These are phyloP conservation scores for Diglossa cyanea DNA, from an alignment of 2,797 vertebrate species.

Conservation along the genomic window DNA sequence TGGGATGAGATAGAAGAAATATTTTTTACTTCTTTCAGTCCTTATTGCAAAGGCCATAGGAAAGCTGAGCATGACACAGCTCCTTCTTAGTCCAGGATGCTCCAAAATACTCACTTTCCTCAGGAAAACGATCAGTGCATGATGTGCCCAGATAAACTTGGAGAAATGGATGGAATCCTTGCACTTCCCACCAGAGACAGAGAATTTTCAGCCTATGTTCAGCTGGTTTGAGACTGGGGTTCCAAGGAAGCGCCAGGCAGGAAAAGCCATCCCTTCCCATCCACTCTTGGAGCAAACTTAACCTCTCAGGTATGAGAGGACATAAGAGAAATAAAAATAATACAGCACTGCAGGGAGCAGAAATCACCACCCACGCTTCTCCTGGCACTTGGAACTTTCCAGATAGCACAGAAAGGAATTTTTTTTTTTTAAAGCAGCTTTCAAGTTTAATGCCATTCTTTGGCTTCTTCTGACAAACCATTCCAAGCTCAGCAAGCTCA, in stretches of 20 bases:
- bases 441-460: background rate
- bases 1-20: rapidly evolving
- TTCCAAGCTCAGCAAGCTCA: background rate
- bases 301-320: background rate
- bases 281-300: background rate
- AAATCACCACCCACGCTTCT: background rate
- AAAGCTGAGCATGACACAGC: background rate
- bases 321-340: background rate
- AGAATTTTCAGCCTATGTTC: background rate
- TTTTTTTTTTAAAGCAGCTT: background rate
- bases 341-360: background rate
- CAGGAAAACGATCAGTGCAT: background rate
- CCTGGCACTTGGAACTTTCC: background rate
- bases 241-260: background rate
- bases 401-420: background rate
- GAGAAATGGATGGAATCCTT: background rate
- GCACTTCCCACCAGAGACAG: background rate
- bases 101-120: background rate
- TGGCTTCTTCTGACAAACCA: background rate
- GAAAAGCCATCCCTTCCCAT: background rate
- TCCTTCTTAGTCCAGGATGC: background rate
- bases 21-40: background rate
- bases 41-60: background rate
- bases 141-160: background rate
- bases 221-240: background rate